A percentile compares a stretch with the other conserved stretches of the same genome.
phyloP scores from a whole-genome alignment of 2,113 vertebrate species.

The Lagopus leucura region DNA sequence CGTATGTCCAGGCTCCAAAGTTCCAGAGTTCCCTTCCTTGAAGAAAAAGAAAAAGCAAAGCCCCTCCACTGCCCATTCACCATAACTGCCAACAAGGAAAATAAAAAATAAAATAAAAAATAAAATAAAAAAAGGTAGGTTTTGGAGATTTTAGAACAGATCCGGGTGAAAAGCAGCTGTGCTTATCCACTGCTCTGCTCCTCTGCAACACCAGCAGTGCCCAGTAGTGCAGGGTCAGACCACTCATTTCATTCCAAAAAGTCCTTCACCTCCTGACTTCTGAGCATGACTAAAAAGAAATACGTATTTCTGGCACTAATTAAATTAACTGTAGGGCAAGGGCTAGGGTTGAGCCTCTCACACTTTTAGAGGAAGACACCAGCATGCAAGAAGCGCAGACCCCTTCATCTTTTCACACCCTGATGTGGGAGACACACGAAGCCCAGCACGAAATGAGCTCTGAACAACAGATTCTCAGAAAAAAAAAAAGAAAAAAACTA shows the following conservation, averaged over 20 bases:
- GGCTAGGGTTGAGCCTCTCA: background rate
- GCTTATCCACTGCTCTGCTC: background rate
- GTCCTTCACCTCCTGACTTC: background rate
- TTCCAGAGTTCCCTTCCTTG: background rate
- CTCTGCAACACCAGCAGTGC: background rate
- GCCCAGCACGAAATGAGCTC: background rate
- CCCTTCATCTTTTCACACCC: background rate
- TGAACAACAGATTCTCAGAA: background rate
- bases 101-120: background rate
- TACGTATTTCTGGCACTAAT: background rate
- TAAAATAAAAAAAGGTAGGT: background rate
- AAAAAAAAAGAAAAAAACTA: background rate
- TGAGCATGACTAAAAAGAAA: rapidly evolving
- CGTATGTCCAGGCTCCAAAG: rapidly evolving
- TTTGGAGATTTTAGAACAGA: background rate
- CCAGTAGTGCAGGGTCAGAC: rapidly evolving
- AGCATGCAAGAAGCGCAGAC: background rate
- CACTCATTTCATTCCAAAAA: rapidly evolving
- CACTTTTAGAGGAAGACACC: background rate
- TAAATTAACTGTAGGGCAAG: background rate
- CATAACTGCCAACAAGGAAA: background rate
- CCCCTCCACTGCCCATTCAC: background rate
- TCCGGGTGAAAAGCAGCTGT: background rate
- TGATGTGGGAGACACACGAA: background rate
- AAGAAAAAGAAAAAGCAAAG: background rate